phyloP scores from a whole-genome alignment of 2,797 vertebrate genomes.

The Channallabes apus region DNA sequence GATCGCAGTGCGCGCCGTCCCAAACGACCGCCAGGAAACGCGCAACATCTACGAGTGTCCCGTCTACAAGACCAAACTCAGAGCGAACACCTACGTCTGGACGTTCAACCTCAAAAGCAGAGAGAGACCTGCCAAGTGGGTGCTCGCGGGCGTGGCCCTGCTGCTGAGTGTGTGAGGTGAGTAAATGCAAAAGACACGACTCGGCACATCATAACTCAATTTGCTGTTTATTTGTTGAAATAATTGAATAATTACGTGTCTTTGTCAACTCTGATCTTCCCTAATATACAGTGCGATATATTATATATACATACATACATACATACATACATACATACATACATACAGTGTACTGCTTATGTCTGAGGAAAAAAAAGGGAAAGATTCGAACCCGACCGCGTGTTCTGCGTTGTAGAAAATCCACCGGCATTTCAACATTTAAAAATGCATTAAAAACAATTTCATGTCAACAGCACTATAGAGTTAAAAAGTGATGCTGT shows the following conservation, averaged over 20 bases:
- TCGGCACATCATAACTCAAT: slow-evolving; percentile 26
- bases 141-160: slow-evolving; percentile 77
- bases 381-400: slow-evolving; percentile 85
- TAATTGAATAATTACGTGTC: slow-evolving; percentile 44
- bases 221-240: slow-evolving; percentile 53
- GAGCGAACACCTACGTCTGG: slow-evolving; percentile 70
- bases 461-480: slow-evolving; percentile 74
- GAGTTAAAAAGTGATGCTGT: slow-evolving; percentile 79
- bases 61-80: slow-evolving; percentile 76
- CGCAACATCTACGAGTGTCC: slow-evolving; percentile 80
- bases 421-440: slow-evolving; percentile 78
- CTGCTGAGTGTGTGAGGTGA: slow-evolving; percentile 73
- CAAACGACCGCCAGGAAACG: slow-evolving; percentile 74
- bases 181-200: not conserved
- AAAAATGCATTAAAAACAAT: slow-evolving; percentile 81
- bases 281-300: slow-evolving; percentile 60
- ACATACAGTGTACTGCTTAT: slow-evolving; percentile 68
- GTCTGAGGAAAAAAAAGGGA: slow-evolving; percentile 76
- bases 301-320: slow-evolving; percentile 59
- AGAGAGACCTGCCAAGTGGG: slow-evolving; percentile 75
- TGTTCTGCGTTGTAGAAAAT: slow-evolving; percentile 87
- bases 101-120: slow-evolving; percentile 79
- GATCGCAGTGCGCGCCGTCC: slow-evolving; percentile 73
- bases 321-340: no score
- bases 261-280: slow-evolving; percentile 66